Base-by-base conservation (phyloP, 2,888 invertebrate species). In the Coecobrya sp. region DNA sequence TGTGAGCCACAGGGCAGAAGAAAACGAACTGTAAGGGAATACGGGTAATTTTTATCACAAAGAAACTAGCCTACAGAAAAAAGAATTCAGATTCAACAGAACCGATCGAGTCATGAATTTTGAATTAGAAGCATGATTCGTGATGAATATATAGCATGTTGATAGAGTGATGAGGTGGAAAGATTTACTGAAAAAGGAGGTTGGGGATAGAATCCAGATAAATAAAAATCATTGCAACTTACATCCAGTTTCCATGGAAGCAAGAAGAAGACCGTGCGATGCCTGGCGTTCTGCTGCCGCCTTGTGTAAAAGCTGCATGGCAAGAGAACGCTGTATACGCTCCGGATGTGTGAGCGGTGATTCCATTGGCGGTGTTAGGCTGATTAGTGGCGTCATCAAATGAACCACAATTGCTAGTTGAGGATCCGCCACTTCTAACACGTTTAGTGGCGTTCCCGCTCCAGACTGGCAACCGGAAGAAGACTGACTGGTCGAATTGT, bases 191-290 rank as follows among this genome's bases (percentile, higher is more conserved):
- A 30, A 68, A 25, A 30, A 19, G 30, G 42, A 45, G 4, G 25
- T 1, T 16, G 11, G 25, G 25, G n/a, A n/a, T n/a, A 45, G 19
- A 52, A 62, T 79, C 36, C 52, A n/a, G 76, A 55, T 8, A 27
- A n/a, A n/a, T 0, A 36, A 85, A 62, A n/a, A 22, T 42, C 49
- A 36, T 36, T 16, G 27, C n/a, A 25, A 93, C 95, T 95, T 96
- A 97, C 97, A 97, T 95, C 97, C 97, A 95, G 97, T 97, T 95
- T 98, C 98, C 98, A 98, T 98, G 95, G 98, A 98, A 19, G 98
- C 98, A 81, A 98, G 96, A n/a, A 98, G 96, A 97, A 98, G 98
- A 86, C 98, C 98, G 97, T 97, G 0, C 97, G 97, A 0, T 97
- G 97, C 95, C 97, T 97, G 13, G 97, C 97, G 96, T 97, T 97